Conservation (phyloP, 2,888 invertebrate species). For the Meganola albula region DNA sequence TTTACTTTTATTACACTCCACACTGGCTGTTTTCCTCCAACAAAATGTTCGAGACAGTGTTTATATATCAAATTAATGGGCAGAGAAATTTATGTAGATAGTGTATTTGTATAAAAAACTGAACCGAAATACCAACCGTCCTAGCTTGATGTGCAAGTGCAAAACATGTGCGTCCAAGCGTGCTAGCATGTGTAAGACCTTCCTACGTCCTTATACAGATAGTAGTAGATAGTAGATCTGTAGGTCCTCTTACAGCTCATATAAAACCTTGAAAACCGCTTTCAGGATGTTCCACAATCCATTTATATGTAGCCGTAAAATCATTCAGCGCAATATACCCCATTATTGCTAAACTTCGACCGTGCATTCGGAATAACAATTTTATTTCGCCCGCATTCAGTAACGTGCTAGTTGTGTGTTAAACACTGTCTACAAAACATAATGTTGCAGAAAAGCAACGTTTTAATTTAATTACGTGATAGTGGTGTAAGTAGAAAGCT, state of each 20-base stretch:
- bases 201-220: too few relatives aligned
- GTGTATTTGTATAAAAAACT: too few relatives aligned
- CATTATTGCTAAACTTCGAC: slow-evolving; percentile 16
- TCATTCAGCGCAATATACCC: slow-evolving; percentile 17
- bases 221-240: too few relatives aligned
- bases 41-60: slow-evolving; percentile 80
- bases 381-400: slow-evolving; percentile 12
- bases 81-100: slow-evolving; percentile 18
- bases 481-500: slow-evolving; percentile 24
- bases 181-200: too few relatives aligned
- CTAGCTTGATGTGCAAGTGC: too few relatives aligned
- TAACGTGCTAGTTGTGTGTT: slow-evolving; percentile 13
- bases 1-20: slow-evolving; percentile 41
- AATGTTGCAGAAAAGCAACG: slow-evolving; percentile 22
- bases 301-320: slow-evolving; percentile 7
- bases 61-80: slow-evolving; percentile 75
- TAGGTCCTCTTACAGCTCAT: too few relatives aligned
- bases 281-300: too few relatives aligned
- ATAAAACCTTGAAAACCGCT: too few relatives aligned
- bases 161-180: background rate
- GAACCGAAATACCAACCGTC: too few relatives aligned
- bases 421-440: slow-evolving; percentile 24
- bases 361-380: slow-evolving; percentile 12
- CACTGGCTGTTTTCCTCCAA: slow-evolving; percentile 59
- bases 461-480: slow-evolving; percentile 11